Percentiles rank a stretch among this genome's conserved stretches.
Evolutionary conservation across 2,888 invertebrate genomes (phyloP).

Genomic region (Lasioglossum leucozonium): DNA sequence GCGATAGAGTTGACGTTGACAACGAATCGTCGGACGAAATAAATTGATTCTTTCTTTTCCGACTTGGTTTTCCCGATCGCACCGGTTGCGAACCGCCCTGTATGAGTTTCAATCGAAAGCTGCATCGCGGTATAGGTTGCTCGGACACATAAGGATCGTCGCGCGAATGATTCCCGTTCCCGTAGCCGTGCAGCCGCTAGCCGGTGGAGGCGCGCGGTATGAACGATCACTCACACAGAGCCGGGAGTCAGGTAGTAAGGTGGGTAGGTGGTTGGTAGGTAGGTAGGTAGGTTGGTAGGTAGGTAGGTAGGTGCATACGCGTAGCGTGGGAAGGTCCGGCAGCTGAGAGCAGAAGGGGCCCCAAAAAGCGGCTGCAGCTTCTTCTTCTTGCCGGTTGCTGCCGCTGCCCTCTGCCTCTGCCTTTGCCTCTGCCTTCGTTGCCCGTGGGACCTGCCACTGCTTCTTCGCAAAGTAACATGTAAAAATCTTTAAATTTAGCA

Average conservation of each 20-base stretch:
- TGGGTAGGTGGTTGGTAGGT: conserved; percentile 74
- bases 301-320: conserved; percentile 76
- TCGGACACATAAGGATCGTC: background rate
- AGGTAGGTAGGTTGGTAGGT: conserved; percentile 62
- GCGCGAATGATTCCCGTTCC: conserved; percentile 34
- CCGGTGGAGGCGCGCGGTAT: conserved; percentile 30
- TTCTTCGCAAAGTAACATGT: too few species aligned
- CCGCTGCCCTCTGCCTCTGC: conserved; percentile 48
- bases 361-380: conserved; percentile 78
- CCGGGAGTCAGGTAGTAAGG: conserved; percentile 78
- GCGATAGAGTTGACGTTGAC: background rate
- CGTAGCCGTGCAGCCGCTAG: conserved; percentile 22
- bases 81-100: background rate
- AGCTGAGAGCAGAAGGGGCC: conserved; percentile 78
- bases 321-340: conserved; percentile 84
- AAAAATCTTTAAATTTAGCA: too few species aligned
- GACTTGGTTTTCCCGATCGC: background rate
- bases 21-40: background rate
- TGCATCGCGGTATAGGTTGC: background rate
- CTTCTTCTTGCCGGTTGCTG: conserved; percentile 70
- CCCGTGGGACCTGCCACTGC: conserved; percentile 64
- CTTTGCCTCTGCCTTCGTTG: conserved; percentile 59
- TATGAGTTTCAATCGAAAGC: background rate
- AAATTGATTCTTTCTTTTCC: background rate
- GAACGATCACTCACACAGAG: conserved; percentile 50